phyloP scores from a whole-genome alignment of 2,113 vertebrate species.

The Bungarus multicinctus region DNA sequence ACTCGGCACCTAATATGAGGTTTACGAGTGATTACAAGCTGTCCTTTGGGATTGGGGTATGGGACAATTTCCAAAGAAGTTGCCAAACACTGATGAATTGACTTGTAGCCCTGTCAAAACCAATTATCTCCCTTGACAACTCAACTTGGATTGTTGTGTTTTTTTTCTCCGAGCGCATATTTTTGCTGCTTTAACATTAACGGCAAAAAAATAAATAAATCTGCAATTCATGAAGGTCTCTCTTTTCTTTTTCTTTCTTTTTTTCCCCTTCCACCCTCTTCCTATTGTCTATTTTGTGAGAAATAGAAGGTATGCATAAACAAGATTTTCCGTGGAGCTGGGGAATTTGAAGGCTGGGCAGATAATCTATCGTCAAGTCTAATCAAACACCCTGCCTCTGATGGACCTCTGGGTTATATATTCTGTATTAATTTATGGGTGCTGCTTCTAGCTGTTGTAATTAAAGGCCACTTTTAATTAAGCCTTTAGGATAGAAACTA shows the following conservation, averaged over 20 bases:
- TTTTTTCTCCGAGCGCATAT: slow-evolving; percentile 34
- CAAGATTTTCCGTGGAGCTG: slow-evolving; percentile 19
- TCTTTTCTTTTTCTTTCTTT: neutral
- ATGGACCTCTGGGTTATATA: slow-evolving; percentile 26
- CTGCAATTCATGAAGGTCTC: too few species aligned
- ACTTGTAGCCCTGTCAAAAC: slow-evolving; percentile 92
- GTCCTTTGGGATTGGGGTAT: slow-evolving; percentile 85
- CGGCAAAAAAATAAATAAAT: neutral
- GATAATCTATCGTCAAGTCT: slow-evolving; percentile 22
- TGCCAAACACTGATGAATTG: slow-evolving; percentile 94
- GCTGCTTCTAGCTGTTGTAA: slow-evolving; percentile 8
- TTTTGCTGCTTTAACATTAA: slow-evolving; percentile 56
- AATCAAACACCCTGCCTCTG: slow-evolving; percentile 4
- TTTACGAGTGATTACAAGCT: slow-evolving; percentile 89
- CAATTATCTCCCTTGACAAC: slow-evolving; percentile 88
- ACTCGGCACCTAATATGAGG: slow-evolving; percentile 88
- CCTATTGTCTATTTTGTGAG: neutral
- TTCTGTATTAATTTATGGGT: slow-evolving; percentile 30
- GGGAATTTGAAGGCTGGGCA: slow-evolving; percentile 27
- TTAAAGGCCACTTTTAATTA: slow-evolving; percentile 26
- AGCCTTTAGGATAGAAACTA: slow-evolving; percentile 3
- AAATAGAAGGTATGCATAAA: neutral
- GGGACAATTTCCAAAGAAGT: slow-evolving; percentile 79
- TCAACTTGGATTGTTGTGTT: slow-evolving; percentile 72
- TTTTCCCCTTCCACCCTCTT: neutral